phyloP scores from a whole-genome alignment of 2,113 vertebrate species.

The Lepus americanus region DNA sequence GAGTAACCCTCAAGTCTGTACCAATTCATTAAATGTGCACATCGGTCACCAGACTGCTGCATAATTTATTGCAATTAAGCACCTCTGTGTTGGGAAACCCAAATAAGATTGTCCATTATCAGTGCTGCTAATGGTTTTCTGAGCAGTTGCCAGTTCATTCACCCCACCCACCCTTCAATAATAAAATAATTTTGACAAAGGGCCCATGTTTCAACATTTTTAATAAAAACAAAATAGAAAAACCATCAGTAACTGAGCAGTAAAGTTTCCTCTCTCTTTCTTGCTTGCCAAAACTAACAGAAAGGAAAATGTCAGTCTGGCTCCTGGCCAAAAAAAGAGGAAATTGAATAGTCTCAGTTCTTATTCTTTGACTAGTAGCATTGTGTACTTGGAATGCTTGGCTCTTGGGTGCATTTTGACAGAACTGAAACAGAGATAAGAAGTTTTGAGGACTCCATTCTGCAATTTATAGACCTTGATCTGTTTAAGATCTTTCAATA shows the following conservation, averaged over 20 bases:
- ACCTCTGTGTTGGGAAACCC: constrained; percentile 83
- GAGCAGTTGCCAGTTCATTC: constrained; percentile 88
- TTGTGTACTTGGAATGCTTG: constrained; percentile 89
- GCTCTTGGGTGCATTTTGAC: constrained; percentile 88
- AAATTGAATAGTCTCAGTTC: constrained; percentile 90
- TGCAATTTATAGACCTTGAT: constrained; percentile 90
- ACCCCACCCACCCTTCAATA: constrained; percentile 90
- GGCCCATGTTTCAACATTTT: constrained; percentile 92
- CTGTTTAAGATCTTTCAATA: constrained; percentile 90
- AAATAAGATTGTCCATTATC: constrained; percentile 89
- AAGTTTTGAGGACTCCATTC: constrained; percentile 87
- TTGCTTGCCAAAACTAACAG: constrained; percentile 92
- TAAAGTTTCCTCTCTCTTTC: constrained; percentile 90
- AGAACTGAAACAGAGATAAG: constrained; percentile 89
- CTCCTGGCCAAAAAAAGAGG: constrained; percentile 87
- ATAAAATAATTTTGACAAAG: constrained; percentile 92
- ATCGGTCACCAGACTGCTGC: constrained; percentile 85
- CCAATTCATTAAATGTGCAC: constrained; percentile 88
- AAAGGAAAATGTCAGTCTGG: constrained; percentile 91
- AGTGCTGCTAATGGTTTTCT: constrained; percentile 89
- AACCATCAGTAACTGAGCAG: constrained; percentile 90
- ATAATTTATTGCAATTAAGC: constrained; percentile 89
- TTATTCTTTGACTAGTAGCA: constrained; percentile 92
- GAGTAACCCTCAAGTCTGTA: constrained; percentile 89
- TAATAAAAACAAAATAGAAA: constrained; percentile 94